A percentile compares a stretch with the other conserved stretches of the same genome.
These are phyloP conservation scores for Labia minor DNA, from an alignment of 2,888 invertebrate genomes.

Conservation along the genomic window DNA sequence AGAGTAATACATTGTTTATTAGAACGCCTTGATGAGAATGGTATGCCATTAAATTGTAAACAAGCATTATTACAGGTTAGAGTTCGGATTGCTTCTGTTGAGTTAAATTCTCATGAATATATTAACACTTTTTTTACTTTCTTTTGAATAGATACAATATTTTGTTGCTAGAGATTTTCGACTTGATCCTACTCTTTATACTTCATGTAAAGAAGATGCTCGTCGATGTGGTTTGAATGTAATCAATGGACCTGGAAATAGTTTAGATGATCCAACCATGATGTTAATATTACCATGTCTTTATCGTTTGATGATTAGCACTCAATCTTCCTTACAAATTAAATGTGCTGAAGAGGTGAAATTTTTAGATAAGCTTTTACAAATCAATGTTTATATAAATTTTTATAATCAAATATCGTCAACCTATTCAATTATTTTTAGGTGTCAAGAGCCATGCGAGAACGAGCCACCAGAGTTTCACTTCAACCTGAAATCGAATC, in stretches of 20 bases:
- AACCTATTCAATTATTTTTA: conserved; percentile 31
- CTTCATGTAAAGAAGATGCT: conserved; percentile 81
- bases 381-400: neutral
- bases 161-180: conserved; percentile 93
- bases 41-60: conserved; percentile 84
- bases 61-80: conserved; percentile 68
- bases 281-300: conserved; percentile 83
- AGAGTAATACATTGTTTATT: conserved; percentile 86
- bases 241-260: conserved; percentile 38
- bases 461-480: conserved; percentile 83
- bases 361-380: neutral
- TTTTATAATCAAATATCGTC: neutral
- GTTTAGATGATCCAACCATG: conserved; percentile 62
- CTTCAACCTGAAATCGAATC: conserved; percentile 90
- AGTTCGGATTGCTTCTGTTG: neutral
- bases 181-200: conserved; percentile 78
- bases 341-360: neutral
- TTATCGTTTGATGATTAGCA: conserved; percentile 43
- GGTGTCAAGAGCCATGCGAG: conserved; percentile 69
- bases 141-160: conserved; percentile 63
- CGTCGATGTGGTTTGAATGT: conserved; percentile 66
- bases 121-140: neutral
- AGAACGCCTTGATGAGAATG: conserved; percentile 73
- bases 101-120: neutral
- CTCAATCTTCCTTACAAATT: neutral